Evolutionary conservation across 2,888 invertebrate species (phyloP).

Genomic region (Isotomurus palustris): DNA sequence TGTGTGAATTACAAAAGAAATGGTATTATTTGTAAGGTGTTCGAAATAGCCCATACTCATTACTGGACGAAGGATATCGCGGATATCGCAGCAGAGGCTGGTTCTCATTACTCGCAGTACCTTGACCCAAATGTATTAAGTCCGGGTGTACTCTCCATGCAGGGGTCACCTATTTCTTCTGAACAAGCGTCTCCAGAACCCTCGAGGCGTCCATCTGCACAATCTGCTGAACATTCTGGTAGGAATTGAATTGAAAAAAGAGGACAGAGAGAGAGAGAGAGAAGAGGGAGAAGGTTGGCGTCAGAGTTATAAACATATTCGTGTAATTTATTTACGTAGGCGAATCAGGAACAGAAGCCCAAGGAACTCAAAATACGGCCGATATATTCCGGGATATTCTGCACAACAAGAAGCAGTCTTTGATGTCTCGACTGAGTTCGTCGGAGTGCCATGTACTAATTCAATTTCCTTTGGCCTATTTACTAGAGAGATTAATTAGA

Average conservation of each 20-base stretch:
- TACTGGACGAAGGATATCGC: slow-evolving; percentile 87
- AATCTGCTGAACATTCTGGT: slow-evolving; percentile 40
- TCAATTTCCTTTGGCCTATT: no score
- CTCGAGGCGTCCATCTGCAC: slow-evolving; percentile 43
- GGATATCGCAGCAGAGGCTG: slow-evolving; percentile 49
- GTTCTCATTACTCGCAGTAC: slow-evolving; percentile 44
- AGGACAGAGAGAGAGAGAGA: no score
- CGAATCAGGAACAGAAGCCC: background rate
- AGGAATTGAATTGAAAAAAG: background rate
- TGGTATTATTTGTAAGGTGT: slow-evolving; percentile 61
- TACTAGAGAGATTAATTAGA: no score
- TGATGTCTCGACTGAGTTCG: slow-evolving; percentile 79
- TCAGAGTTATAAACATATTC: background rate
- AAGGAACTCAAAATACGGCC: slow-evolving; percentile 56
- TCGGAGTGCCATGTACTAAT: slow-evolving; percentile 79
- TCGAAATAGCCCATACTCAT: slow-evolving; percentile 98
- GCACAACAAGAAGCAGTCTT: slow-evolving; percentile 81
- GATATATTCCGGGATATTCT: slow-evolving; percentile 93
- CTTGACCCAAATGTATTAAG: slow-evolving; percentile 43
- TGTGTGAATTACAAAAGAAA: background rate
- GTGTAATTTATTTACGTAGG: background rate
- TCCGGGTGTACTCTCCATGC: slow-evolving; percentile 42
- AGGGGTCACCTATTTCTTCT: slow-evolving; percentile 44
- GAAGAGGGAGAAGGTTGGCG: no score
- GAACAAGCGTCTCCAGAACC: slow-evolving; percentile 45